These are phyloP conservation scores for Dascyllus trimaculatus DNA, from an alignment of 2,113 vertebrate genomes.

Conservation along the genomic window DNA sequence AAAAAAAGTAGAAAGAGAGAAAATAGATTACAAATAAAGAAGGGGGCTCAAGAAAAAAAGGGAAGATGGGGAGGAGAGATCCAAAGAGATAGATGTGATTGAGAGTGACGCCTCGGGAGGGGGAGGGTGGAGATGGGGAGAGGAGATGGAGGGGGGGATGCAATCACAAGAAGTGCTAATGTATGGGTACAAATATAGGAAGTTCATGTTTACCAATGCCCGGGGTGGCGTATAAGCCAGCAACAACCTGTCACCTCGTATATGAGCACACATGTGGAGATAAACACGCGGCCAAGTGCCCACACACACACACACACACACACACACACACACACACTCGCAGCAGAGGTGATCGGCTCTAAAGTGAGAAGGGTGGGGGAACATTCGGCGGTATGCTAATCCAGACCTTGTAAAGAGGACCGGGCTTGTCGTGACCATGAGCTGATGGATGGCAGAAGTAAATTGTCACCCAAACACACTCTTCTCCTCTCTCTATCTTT, in stretches of 20 bases:
- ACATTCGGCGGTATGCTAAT: constrained; percentile 43
- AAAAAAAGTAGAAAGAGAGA: constrained; percentile 51
- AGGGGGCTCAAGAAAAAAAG: constrained; percentile 37
- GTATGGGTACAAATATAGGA: constrained; percentile 36
- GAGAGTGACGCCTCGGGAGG: constrained; percentile 49
- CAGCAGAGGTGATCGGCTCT: not conserved
- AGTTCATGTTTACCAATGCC: constrained; percentile 42
- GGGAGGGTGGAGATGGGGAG: constrained; percentile 10
- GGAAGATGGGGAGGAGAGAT: constrained; percentile 22
- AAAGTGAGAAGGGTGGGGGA: constrained; percentile 13
- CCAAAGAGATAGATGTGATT: constrained; percentile 42
- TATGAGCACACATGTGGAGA: not conserved
- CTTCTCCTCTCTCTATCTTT: not conserved
- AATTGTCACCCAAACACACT: constrained; percentile 7
- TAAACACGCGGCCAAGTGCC: constrained; percentile 1
- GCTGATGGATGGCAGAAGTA: constrained; percentile 55
- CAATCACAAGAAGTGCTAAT: constrained; percentile 60
- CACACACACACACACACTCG: not conserved
- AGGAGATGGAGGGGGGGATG: constrained; percentile 23
- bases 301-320: not conserved
- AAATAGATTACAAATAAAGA: constrained; percentile 68
- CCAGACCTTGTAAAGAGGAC: constrained; percentile 40
- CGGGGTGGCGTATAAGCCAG: not conserved
- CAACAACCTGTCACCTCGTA: constrained; percentile 20
- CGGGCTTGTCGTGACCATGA: constrained; percentile 51